These are phyloP conservation scores for Clupea harengus DNA, from an alignment of 2,113 vertebrate genomes.

Conservation along the genomic window DNA sequence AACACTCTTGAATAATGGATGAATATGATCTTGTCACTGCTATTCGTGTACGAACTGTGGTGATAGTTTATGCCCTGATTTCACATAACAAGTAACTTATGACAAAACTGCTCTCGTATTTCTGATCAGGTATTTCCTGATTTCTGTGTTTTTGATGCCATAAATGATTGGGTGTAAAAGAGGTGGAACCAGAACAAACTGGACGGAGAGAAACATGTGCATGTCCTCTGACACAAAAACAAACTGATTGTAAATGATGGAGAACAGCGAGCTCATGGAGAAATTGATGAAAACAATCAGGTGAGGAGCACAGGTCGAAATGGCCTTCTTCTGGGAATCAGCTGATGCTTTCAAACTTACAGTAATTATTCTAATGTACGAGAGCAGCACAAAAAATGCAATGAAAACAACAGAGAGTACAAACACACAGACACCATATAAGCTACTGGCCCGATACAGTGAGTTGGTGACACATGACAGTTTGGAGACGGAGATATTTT, in stretches of 20 bases:
- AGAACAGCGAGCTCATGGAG: neutral
- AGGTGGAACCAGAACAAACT: conserved; percentile 9
- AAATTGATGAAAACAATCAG: conserved; percentile 18
- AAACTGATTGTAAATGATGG: conserved; percentile 13
- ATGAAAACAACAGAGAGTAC: neutral
- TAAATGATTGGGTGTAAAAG: conserved; percentile 22
- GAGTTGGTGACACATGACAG: neutral
- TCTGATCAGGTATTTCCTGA: neutral
- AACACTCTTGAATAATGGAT: too few relatives aligned
- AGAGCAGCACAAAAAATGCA: neutral
- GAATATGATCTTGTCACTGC: too few relatives aligned
- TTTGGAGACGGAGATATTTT: conserved; percentile 19
- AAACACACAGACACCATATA: neutral
- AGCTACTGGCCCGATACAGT: neutral
- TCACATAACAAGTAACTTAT: too few relatives aligned
- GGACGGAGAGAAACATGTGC: neutral
- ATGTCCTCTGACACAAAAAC: neutral
- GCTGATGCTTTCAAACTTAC: conserved; percentile 15
- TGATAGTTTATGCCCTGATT: too few relatives aligned
- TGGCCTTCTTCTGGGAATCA: neutral
- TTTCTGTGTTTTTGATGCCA: conserved; percentile 12
- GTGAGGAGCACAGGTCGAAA: conserved; percentile 19
- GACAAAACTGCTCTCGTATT: neutral
- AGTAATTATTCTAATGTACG: conserved; percentile 18
- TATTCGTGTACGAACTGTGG: too few relatives aligned